phyloP scores from a whole-genome alignment of 2,888 invertebrate species.

The Catonia carolina region DNA sequence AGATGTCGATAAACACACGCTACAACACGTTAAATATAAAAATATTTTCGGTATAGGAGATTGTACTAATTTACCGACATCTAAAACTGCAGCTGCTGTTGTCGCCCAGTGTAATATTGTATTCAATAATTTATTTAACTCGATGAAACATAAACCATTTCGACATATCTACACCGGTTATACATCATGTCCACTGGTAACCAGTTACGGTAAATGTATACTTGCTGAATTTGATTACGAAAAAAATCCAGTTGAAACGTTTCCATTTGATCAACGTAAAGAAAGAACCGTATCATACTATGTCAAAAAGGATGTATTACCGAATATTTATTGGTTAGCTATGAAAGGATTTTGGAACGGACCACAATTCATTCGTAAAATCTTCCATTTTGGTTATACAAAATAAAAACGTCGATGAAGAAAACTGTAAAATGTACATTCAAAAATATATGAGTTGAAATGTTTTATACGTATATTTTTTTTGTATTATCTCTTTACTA shows the following conservation, averaged over 20 bases:
- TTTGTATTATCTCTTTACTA: too few species aligned
- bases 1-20: slow-evolving; percentile 67
- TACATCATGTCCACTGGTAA: slow-evolving; percentile 93
- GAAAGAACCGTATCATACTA: slow-evolving; percentile 62
- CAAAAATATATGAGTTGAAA: too few species aligned
- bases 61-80: slow-evolving; percentile 85
- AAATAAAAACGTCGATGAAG: not conserved
- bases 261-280: slow-evolving; percentile 78
- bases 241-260: slow-evolving; percentile 78
- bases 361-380: slow-evolving; percentile 55
- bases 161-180: slow-evolving; percentile 74
- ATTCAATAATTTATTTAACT: slow-evolving; percentile 60
- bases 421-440: too few species aligned
- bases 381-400: slow-evolving; percentile 42
- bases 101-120: slow-evolving; percentile 80
- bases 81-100: slow-evolving; percentile 94
- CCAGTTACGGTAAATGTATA: slow-evolving; percentile 72
- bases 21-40: slow-evolving; percentile 70
- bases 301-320: slow-evolving; percentile 83
- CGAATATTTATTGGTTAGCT: slow-evolving; percentile 81
- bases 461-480: too few species aligned
- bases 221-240: slow-evolving; percentile 92
- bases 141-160: slow-evolving; percentile 44
- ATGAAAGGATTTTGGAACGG: slow-evolving; percentile 87
- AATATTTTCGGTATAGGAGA: slow-evolving; percentile 95